phyloP scores from a whole-genome alignment of 2,797 vertebrate species.

The Merluccius polli region DNA sequence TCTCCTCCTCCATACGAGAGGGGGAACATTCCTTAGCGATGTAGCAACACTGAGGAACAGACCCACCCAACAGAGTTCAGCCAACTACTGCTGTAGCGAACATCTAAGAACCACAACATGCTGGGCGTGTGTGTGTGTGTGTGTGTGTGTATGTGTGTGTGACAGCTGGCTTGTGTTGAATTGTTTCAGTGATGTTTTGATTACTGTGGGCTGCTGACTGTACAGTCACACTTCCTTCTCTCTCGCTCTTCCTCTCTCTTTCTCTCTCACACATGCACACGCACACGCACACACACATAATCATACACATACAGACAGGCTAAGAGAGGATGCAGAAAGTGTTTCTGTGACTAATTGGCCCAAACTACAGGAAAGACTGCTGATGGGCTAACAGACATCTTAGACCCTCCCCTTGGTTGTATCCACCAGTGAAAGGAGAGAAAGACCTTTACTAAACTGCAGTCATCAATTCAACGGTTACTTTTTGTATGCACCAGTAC shows the following conservation, averaged over 20 bases:
- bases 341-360: background rate
- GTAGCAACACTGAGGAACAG: too few relatives aligned
- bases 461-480: too few relatives aligned
- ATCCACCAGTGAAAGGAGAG: constrained; percentile 17
- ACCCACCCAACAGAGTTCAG: too few relatives aligned
- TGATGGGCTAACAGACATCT: constrained; percentile 40
- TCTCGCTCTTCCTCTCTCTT: background rate
- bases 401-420: constrained; percentile 9
- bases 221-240: background rate
- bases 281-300: constrained; percentile 12
- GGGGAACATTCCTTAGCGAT: too few relatives aligned
- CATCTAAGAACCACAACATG: background rate
- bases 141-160: constrained; percentile 8
- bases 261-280: background rate
- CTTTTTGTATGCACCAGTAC: too few relatives aligned
- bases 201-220: background rate
- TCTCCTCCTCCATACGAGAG: background rate
- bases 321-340: background rate
- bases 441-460: too few relatives aligned
- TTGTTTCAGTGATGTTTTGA: background rate
- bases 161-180: too few relatives aligned
- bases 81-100: too few relatives aligned
- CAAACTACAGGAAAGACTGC: background rate
- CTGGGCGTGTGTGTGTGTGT: constrained; percentile 8
- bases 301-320: background rate